A percentile compares a stretch with the other conserved stretches of the same genome.
Conservation (phyloP, 2,113 vertebrate species). For the Bos indicus region DNA sequence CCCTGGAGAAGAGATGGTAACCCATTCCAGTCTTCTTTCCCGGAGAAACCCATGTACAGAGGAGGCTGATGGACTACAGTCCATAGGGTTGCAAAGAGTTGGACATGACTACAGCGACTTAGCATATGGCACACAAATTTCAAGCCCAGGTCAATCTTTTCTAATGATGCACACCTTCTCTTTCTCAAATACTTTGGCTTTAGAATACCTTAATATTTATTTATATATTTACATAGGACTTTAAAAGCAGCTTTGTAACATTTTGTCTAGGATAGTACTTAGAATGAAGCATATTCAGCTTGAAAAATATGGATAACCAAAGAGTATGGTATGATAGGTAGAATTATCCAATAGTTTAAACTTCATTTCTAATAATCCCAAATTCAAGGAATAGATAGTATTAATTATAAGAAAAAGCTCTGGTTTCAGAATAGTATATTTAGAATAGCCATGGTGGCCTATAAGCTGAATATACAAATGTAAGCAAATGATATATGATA, state of each 20-base stretch:
- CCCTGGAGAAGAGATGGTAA: background rate
- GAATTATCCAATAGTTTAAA: background rate
- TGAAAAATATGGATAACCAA: background rate
- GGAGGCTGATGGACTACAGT: background rate
- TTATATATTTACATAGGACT: background rate
- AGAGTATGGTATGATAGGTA: background rate
- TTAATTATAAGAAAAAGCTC: background rate
- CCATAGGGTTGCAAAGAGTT: background rate
- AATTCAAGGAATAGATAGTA: background rate
- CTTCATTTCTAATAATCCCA: background rate
- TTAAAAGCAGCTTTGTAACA: background rate
- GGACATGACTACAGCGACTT: background rate
- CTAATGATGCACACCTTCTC: background rate
- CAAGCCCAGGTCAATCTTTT: background rate
- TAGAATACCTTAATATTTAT: background rate
- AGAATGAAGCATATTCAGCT: background rate
- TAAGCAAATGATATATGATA: background rate
- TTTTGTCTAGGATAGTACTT: background rate
- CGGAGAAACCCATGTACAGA: background rate
- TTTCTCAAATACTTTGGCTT: background rate
- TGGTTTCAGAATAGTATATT: background rate
- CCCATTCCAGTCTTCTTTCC: background rate
- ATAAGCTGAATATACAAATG: background rate
- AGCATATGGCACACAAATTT: background rate
- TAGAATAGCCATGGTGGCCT: background rate